phyloP scores from a whole-genome alignment of 2,797 vertebrate species.

The Hypotaenidia okinawae region DNA sequence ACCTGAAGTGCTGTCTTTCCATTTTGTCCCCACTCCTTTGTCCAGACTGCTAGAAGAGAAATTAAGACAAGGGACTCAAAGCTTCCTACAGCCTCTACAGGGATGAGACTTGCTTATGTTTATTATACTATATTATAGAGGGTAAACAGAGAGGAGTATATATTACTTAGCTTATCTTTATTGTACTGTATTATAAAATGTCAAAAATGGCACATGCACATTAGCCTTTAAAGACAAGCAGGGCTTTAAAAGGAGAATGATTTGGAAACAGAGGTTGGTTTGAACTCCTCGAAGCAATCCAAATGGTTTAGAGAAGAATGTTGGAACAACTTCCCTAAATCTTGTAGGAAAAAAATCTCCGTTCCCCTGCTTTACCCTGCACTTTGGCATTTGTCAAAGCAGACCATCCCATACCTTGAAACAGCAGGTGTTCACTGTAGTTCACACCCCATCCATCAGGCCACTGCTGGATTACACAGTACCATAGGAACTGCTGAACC shows the following conservation, averaged over 20 bases:
- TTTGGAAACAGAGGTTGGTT: background rate
- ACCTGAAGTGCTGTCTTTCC: background rate
- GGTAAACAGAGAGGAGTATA: too few relatives aligned
- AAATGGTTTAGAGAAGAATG: background rate
- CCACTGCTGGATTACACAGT: background rate
- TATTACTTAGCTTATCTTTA: background rate
- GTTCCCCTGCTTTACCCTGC: background rate
- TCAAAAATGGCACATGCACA: background rate
- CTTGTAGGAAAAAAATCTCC: background rate
- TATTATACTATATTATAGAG: background rate
- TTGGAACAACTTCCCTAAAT: background rate
- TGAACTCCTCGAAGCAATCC: conserved; percentile 9
- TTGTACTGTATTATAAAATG: background rate
- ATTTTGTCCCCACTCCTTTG: background rate
- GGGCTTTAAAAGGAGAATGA: background rate
- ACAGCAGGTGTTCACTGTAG: background rate
- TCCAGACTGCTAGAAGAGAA: background rate
- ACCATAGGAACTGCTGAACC: background rate
- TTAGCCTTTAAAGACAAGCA: background rate
- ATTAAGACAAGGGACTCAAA: conserved; percentile 15
- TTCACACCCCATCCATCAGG: background rate
- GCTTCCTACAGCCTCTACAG: background rate
- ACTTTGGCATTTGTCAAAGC: background rate
- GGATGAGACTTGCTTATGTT: background rate
- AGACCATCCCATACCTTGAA: background rate